These are phyloP conservation scores for Bactericera cockerelli DNA, from an alignment of 1,140 invertebrate genomes.

Conservation along the genomic window DNA sequence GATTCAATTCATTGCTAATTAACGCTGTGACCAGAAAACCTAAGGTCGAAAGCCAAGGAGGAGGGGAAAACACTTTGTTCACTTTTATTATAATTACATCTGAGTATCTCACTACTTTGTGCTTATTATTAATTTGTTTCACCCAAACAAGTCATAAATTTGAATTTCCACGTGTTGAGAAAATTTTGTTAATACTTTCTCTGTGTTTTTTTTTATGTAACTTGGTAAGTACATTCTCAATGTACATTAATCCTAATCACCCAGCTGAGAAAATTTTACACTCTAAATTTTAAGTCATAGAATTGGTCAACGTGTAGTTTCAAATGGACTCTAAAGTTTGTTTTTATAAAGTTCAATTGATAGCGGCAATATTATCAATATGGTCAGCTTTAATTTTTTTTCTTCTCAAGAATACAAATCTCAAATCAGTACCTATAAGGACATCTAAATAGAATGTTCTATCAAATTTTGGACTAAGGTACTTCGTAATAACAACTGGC, in stretches of 20 bases:
- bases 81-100: not conserved
- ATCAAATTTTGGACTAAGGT: too few species aligned
- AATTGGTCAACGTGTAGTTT: not conserved
- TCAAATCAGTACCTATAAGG: not conserved
- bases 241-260: too few species aligned
- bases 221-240: too few species aligned
- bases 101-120: not conserved
- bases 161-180: not conserved
- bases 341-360: not conserved
- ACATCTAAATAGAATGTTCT: too few species aligned
- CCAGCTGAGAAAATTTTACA: too few species aligned
- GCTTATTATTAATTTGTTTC: not conserved
- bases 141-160: not conserved
- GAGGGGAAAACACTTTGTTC: not conserved
- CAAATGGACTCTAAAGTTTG: not conserved
- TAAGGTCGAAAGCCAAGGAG: not conserved
- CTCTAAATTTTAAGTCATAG: not conserved
- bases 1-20: constrained; percentile 1
- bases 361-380: not conserved
- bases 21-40: constrained; percentile 5
- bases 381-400: not conserved
- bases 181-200: not conserved
- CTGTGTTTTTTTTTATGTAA: too few species aligned
- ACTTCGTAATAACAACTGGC: too few species aligned
- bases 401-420: not conserved